Evolutionary conservation across 2,113 vertebrate species (phyloP), one percentile per base, ranked within the genome.

Genomic region (Chloroceryle aenea): DNA sequence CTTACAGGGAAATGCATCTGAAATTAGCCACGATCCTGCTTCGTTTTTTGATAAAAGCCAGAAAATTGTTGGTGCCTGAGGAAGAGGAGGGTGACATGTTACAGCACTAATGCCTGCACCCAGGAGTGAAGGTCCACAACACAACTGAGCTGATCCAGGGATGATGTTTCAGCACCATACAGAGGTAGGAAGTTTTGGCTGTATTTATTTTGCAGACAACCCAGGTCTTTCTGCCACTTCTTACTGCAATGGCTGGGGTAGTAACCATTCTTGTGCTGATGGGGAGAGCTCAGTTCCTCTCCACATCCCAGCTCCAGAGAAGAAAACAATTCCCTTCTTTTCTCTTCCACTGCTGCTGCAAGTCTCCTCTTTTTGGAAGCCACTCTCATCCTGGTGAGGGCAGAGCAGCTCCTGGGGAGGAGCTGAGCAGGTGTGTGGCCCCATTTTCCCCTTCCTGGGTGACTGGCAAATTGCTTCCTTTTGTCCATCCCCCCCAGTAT

Each of bases 381-480:
- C 18, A 27, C 27, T 5, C 3, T 30, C 29, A 16, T 20, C 27
- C n/a, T 22, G 7, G 12, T 9, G 25, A 38, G 48, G 19, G 40
- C 3, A 4, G 4, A 12, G 34, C 22, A 85, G 14, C 2, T 59
- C 22, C 48, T 52, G 30, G 21, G 21, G 32, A 63, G 38, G 21
- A 75, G 27, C 8, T 50, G 30, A 48, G 21, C 1, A 5, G 8
- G 7, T 26, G 1, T 0, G 0, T 9, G 3, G 9, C 22, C 38
- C 43, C 3, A 0, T 50, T 79, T 48, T 6, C 17, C 25, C 21
- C 4, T 34, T 81, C n/a, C 34, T 76, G 32, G 16, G 18, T 8
- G 3, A 30, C 1, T 80, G 34, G 10, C 12, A 8, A 45, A 23
- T 62, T 58, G 10, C 9, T 74, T 29, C 30, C 61, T 5, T 2